A percentile compares a stretch with the other conserved stretches of the same genome.
phyloP scores from a whole-genome alignment of 2,888 invertebrate species.

The Melieria picta region DNA sequence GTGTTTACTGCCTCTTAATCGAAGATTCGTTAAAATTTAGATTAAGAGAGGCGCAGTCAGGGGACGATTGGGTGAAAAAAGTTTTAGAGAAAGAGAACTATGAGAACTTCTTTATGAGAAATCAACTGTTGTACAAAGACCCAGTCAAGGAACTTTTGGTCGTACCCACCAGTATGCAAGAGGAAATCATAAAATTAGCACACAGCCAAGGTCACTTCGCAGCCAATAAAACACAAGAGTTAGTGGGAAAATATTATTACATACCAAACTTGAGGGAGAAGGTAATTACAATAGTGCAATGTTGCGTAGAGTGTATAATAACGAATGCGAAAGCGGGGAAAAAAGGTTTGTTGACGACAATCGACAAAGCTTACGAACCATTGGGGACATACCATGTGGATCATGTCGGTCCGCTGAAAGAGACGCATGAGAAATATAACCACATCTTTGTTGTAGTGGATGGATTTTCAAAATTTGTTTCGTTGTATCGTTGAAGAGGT shows the following conservation, averaged over 20 bases:
- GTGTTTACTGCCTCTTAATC: too few species aligned
- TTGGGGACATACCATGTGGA: not conserved
- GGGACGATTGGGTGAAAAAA: slow-evolving; percentile 2
- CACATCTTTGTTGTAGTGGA: slow-evolving; percentile 5
- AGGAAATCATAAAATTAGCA: slow-evolving; percentile 20
- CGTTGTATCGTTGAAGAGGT: slow-evolving; percentile 6
- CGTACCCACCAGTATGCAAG: slow-evolving; percentile 19
- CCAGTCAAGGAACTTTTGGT: slow-evolving; percentile 27
- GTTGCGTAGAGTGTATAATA: slow-evolving; percentile 6
- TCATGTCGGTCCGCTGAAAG: slow-evolving; percentile 6
- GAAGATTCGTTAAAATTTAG: too few species aligned
- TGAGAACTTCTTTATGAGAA: slow-evolving; percentile 25
- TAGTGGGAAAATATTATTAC: slow-evolving; percentile 42
- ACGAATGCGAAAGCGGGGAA: not conserved
- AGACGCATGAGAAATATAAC: slow-evolving; percentile 7
- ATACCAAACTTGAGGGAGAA: not conserved
- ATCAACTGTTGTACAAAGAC: not conserved
- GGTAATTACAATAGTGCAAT: not conserved
- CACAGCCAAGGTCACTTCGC: slow-evolving; percentile 11
- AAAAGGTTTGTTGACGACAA: slow-evolving; percentile 15
- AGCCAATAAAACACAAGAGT: slow-evolving; percentile 33
- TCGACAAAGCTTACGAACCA: slow-evolving; percentile 14
- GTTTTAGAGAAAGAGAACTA: slow-evolving; percentile 21
- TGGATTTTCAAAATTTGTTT: slow-evolving; percentile 14
- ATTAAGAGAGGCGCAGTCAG: too few species aligned